Conservation (phyloP, 1,140 invertebrate species). For the Lepidurus apus region DNA sequence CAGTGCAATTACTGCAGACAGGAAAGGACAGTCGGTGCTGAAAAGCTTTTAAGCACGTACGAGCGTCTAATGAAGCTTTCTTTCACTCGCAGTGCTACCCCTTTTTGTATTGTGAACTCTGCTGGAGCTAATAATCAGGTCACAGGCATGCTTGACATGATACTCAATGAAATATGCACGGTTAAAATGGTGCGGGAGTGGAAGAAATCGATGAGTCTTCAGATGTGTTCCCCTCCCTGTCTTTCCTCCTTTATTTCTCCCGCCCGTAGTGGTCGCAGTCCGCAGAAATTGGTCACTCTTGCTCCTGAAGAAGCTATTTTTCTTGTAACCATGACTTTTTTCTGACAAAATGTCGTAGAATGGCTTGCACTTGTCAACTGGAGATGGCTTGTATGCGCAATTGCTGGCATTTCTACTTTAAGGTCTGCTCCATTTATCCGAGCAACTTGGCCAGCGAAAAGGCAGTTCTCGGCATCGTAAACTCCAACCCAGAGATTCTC, state of each 20-base stretch:
- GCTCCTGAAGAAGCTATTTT: no score
- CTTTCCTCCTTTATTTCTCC: no score
- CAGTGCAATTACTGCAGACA: no score
- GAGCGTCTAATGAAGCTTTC: background rate
- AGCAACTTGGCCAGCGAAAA: background rate
- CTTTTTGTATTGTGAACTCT: background rate
- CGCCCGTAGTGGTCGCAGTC: no score
- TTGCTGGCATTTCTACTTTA: background rate
- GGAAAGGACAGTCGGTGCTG: no score
- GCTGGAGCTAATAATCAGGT: background rate
- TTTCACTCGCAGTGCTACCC: background rate
- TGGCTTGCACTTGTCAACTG: background rate
- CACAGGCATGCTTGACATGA: background rate
- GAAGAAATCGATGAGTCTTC: background rate
- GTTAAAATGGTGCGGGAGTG: background rate
- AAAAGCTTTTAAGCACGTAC: no score
- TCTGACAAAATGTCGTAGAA: background rate
- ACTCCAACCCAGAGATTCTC: background rate
- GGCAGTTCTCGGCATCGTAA: background rate
- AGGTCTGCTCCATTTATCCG: background rate
- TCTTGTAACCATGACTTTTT: no score
- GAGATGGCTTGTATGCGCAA: slow-evolving; percentile 5
- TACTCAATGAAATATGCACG: background rate
- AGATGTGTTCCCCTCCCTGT: no score
- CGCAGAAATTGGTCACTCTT: no score